These are phyloP conservation scores for Erannis defoliaria DNA, from an alignment of 2,888 invertebrate genomes.

Conservation along the genomic window DNA sequence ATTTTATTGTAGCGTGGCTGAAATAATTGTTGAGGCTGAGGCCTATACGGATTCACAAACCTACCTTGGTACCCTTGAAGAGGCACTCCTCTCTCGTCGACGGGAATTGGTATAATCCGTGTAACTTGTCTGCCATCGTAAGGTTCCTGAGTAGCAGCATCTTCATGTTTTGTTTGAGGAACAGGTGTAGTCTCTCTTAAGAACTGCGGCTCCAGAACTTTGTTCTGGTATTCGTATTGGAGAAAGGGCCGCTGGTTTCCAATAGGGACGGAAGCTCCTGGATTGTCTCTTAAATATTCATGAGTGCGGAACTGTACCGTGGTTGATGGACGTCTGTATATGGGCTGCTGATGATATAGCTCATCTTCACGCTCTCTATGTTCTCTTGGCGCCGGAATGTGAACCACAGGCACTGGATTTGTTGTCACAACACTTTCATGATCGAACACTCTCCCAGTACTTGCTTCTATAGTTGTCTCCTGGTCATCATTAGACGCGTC, in stretches of 20 bases:
- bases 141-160: constrained; percentile 68
- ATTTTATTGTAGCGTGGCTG: constrained; percentile 80
- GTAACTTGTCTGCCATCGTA: constrained; percentile 75
- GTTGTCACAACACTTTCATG: constrained; percentile 81
- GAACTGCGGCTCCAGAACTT: constrained; percentile 79
- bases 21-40: constrained; percentile 50
- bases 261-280: constrained; percentile 79
- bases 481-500: constrained; percentile 70
- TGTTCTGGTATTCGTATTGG: constrained; percentile 80
- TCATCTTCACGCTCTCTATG: constrained; percentile 71
- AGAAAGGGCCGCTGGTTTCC: constrained; percentile 83
- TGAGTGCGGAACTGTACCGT: constrained; percentile 76
- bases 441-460: constrained; percentile 82
- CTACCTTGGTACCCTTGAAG: constrained; percentile 75
- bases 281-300: constrained; percentile 82
- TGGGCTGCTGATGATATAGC: constrained; percentile 73
- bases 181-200: constrained; percentile 63
- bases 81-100: constrained; percentile 79
- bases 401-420: constrained; percentile 84
- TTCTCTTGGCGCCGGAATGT: constrained; percentile 80
- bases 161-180: constrained; percentile 64
- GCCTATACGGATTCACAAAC: constrained; percentile 72
- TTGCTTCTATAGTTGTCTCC: constrained; percentile 82
- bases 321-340: constrained; percentile 70
- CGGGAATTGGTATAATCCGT: constrained; percentile 77